A percentile compares a stretch with the other conserved stretches of the same genome.
These are phyloP conservation scores for Acestrorhynchus altus DNA, from an alignment of 2,797 vertebrate species.

Conservation along the genomic window DNA sequence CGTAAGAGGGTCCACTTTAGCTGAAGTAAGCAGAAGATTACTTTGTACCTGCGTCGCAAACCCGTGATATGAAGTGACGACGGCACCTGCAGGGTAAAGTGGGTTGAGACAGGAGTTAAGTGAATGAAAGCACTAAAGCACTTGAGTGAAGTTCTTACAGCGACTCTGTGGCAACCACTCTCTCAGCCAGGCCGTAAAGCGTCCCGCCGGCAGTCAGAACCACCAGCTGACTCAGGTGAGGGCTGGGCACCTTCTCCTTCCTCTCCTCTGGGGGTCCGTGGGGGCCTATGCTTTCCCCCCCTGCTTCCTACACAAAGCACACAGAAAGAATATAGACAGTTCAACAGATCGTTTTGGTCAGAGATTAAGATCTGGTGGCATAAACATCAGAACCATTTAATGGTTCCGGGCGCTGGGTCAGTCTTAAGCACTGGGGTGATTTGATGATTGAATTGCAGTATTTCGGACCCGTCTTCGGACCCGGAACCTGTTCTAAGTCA, in stretches of 20 bases:
- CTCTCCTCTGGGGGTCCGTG: conserved; percentile 88
- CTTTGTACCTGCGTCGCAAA: neutral
- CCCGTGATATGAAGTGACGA: neutral
- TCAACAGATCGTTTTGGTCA: neutral
- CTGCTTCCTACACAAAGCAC: conserved; percentile 79
- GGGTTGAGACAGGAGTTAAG: neutral
- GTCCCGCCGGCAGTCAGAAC: conserved; percentile 86
- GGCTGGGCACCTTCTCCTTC: conserved; percentile 96
- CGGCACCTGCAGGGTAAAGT: neutral
- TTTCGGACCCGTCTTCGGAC: no score
- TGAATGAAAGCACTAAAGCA: neutral
- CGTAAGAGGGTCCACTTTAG: neutral
- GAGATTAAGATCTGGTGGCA: neutral
- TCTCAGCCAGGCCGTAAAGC: conserved; percentile 91
- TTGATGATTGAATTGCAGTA: no score
- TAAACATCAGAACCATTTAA: neutral
- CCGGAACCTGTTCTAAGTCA: no score
- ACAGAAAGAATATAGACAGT: neutral
- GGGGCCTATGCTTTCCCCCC: conserved; percentile 78
- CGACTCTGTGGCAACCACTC: conserved; percentile 97
- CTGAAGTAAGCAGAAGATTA: neutral
- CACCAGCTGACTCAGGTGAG: conserved; percentile 94
- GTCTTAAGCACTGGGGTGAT: no score
- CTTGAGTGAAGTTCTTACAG: conserved; percentile 81
- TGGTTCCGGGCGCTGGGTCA: no score